Evolutionary conservation across 2,113 vertebrate species (phyloP).

Genomic region (Cebidichthys violaceus): DNA sequence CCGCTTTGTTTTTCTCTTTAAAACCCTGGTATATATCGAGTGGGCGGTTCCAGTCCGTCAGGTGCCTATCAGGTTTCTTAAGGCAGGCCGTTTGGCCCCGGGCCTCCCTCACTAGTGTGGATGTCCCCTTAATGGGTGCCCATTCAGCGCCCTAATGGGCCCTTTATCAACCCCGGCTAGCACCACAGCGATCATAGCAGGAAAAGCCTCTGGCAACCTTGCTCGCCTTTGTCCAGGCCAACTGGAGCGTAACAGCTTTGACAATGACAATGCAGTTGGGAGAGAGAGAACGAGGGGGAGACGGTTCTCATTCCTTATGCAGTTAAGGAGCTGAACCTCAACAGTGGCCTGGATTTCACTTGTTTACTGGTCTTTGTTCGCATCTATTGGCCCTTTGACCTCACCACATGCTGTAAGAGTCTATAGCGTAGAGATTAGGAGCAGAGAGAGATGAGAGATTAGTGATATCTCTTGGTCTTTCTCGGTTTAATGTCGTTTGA

Average conservation of each 20-base stretch:
- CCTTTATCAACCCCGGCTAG: conserved; percentile 75
- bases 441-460: not conserved
- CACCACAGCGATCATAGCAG: conserved; percentile 69
- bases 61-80: conserved; percentile 57
- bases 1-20: conserved; percentile 30
- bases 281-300: conserved; percentile 36
- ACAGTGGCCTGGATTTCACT: conserved; percentile 42
- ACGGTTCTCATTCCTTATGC: conserved; percentile 56
- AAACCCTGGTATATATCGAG: not conserved
- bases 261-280: conserved; percentile 64
- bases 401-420: not conserved
- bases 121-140: conserved; percentile 77
- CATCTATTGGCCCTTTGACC: conserved; percentile 60
- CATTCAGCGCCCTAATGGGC: conserved; percentile 78
- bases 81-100: conserved; percentile 48
- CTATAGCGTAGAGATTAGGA: not conserved
- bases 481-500: not conserved
- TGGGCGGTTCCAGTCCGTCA: conserved; percentile 39
- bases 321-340: conserved; percentile 39
- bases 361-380: conserved; percentile 54
- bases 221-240: conserved; percentile 73
- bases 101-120: conserved; percentile 70
- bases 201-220: conserved; percentile 73
- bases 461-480: not conserved
- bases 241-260: conserved; percentile 77